Evolutionary conservation across 2,113 vertebrate species (phyloP).

Genomic region (Trematocara marginatum): DNA sequence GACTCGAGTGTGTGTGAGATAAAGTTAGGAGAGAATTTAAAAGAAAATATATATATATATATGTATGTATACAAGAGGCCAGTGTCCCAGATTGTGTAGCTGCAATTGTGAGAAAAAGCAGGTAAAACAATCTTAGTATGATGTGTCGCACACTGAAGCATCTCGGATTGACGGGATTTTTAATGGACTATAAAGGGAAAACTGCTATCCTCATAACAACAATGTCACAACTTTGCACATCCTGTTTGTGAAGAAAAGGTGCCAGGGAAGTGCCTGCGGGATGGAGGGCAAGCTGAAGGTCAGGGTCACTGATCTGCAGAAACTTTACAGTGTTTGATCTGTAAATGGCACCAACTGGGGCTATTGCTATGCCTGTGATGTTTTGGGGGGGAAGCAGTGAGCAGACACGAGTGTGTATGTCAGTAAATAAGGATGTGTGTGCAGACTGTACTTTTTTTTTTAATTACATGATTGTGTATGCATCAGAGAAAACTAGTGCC

Average conservation of each 20-base stretch:
- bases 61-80: not conserved
- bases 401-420: conserved; percentile 12
- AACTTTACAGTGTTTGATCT: conserved; percentile 58
- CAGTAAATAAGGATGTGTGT: not conserved
- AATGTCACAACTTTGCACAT: conserved; percentile 2
- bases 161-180: not conserved
- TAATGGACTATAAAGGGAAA: not conserved
- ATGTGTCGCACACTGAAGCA: not conserved
- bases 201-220: not conserved
- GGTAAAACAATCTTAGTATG: not conserved
- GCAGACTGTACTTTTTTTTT: not conserved
- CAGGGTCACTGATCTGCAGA: conserved; percentile 46
- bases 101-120: not conserved
- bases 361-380: conserved; percentile 38
- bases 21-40: not conserved
- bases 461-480: not conserved
- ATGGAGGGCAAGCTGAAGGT: conserved; percentile 46
- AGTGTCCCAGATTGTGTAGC: not conserved
- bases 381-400: conserved; percentile 21
- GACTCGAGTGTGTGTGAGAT: not conserved
- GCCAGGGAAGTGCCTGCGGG: conserved; percentile 21
- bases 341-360: conserved; percentile 52
- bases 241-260: conserved; percentile 38
- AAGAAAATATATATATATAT: not conserved
- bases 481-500: not conserved